phyloP scores from a whole-genome alignment of 1,140 invertebrate genomes.

The Steinernema khuongi region DNA sequence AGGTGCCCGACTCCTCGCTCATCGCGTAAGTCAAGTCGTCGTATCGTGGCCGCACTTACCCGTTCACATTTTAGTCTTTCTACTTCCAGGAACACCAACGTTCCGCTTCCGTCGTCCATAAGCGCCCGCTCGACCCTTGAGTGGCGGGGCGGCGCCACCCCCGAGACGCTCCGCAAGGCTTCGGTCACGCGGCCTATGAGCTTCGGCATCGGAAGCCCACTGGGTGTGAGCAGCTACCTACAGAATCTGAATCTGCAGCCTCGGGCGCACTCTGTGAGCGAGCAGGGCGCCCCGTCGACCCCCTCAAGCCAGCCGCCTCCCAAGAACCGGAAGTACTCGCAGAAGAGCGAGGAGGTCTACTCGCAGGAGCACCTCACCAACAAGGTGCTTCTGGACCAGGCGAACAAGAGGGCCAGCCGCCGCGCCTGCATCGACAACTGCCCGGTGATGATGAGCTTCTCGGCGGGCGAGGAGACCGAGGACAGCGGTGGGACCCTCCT shows the following conservation, averaged over 20 bases:
- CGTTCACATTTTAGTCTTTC: background rate
- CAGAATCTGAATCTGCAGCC: background rate
- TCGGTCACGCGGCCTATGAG: slow-evolving; percentile 1
- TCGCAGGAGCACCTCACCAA: background rate
- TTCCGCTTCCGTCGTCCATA: background rate
- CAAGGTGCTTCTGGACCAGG: background rate
- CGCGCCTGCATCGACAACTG: background rate
- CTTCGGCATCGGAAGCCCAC: background rate
- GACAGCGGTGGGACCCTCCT: slow-evolving; percentile 2
- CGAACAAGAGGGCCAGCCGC: background rate
- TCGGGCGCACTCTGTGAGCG: background rate
- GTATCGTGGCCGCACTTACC: background rate
- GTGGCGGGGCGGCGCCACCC: background rate
- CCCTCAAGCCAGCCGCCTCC: background rate
- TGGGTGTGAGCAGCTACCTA: background rate
- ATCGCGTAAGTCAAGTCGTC: slow-evolving; percentile 1
- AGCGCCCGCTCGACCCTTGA: no score
- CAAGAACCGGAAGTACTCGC: background rate
- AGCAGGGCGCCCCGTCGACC: slow-evolving; percentile 3
- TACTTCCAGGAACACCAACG: slow-evolving; percentile 5
- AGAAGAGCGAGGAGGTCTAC: background rate
- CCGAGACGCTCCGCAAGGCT: background rate
- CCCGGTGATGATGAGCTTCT: slow-evolving; percentile 10
- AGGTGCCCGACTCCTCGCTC: background rate
- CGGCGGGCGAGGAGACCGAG: background rate